A percentile compares a stretch with the other conserved stretches of the same genome.
Conservation (phyloP, 2,797 vertebrate genomes). For the Naso thynnoides region DNA sequence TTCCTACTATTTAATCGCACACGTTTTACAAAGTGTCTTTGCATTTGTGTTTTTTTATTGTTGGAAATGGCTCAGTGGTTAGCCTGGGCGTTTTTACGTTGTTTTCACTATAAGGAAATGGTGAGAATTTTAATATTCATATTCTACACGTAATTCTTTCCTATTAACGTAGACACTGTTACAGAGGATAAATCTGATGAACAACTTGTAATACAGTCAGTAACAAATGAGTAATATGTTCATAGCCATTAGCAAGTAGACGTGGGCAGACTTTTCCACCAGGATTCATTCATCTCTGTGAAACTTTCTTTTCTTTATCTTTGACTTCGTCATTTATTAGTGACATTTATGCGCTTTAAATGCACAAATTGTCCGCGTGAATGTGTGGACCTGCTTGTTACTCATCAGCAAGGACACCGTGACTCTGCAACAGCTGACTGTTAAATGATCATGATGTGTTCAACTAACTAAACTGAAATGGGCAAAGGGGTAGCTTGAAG, state of each 20-base stretch:
- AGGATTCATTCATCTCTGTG: no score
- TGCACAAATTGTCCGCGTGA: constrained; percentile 5
- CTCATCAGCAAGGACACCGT: constrained; percentile 2
- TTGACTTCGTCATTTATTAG: no score
- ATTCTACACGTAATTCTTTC: rapidly evolving
- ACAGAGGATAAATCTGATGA: neutral
- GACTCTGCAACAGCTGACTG: constrained; percentile 9
- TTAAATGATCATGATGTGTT: neutral
- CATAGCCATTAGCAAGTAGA: no score
- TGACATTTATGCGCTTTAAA: neutral
- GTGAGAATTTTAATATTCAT: no score
- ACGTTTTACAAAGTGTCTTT: neutral
- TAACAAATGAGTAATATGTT: neutral
- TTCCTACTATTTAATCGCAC: neutral
- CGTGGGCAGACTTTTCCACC: no score
- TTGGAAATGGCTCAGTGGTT: rapidly evolving
- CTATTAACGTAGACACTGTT: neutral
- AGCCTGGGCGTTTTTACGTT: rapidly evolving
- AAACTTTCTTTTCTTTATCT: no score
- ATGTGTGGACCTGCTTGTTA: neutral
- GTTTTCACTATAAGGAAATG: neutral
- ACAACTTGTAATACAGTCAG: neutral
- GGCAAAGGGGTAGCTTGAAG: neutral
- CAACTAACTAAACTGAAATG: neutral
- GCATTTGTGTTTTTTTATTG: neutral